phyloP scores from a whole-genome alignment of 2,797 vertebrate genomes.

The Caiman crocodilus region DNA sequence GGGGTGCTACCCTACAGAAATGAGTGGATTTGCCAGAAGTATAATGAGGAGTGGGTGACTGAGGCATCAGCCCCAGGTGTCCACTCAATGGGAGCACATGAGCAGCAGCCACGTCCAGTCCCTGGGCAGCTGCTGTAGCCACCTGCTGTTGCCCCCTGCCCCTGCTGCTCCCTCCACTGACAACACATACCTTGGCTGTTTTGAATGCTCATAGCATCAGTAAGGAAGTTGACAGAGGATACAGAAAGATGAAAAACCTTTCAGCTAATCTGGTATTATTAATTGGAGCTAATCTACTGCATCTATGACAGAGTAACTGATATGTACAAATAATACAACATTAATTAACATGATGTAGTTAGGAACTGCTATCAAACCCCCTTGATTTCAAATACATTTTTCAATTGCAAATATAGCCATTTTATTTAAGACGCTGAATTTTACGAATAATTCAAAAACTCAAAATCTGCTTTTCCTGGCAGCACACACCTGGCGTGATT shows the following conservation, averaged over 20 bases:
- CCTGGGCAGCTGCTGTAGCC: too few species aligned
- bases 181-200: too few species aligned
- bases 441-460: not conserved
- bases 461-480: not conserved
- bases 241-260: not conserved
- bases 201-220: too few species aligned
- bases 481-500: not conserved
- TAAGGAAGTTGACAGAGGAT: not conserved
- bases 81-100: too few species aligned
- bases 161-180: too few species aligned
- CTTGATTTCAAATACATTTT: not conserved
- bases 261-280: not conserved
- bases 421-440: not conserved
- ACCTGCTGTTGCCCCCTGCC: too few species aligned
- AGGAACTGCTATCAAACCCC: not conserved
- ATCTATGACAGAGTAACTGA: not conserved
- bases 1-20: not conserved
- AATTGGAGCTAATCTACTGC: not conserved
- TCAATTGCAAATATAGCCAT: not conserved
- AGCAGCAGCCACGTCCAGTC: too few species aligned
- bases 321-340: not conserved
- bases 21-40: not conserved
- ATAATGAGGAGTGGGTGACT: too few species aligned
- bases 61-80: too few species aligned
- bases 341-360: not conserved